Evolutionary conservation across 2,888 invertebrate species (phyloP).

Genomic region (Xestia ashworthii): DNA sequence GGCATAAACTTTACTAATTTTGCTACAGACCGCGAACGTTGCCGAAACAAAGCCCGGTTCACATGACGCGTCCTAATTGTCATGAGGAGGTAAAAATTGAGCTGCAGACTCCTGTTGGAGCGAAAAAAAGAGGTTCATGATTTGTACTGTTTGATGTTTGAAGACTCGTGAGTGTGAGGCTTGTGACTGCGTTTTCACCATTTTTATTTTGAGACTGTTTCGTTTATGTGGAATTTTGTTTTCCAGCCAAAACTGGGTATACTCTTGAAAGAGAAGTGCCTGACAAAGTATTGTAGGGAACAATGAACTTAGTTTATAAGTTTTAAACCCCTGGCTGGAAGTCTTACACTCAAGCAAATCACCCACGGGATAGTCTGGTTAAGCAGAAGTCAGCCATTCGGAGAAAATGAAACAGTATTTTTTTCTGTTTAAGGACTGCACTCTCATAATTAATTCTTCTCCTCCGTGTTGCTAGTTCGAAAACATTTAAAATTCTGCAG

Average conservation of each 20-base stretch:
- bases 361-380: no score
- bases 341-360: no score
- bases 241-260: neutral
- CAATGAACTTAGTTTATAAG: no score
- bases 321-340: no score
- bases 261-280: no score
- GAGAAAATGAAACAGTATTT: no score
- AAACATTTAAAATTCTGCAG: neutral
- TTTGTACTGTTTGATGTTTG: constrained; percentile 18
- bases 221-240: neutral
- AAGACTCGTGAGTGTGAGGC: no score
- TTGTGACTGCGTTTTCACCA: no score
- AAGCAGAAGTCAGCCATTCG: no score
- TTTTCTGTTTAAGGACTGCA: neutral
- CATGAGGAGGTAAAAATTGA: constrained; percentile 36
- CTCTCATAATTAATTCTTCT: neutral
- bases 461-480: neutral
- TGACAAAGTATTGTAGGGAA: neutral
- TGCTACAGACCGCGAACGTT: constrained; percentile 75
- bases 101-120: neutral
- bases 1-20: constrained; percentile 87
- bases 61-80: constrained; percentile 54
- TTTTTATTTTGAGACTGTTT: neutral
- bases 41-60: constrained; percentile 57
- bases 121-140: neutral